phyloP scores from a whole-genome alignment of 2,888 invertebrate species.

The Cephus runcator region DNA sequence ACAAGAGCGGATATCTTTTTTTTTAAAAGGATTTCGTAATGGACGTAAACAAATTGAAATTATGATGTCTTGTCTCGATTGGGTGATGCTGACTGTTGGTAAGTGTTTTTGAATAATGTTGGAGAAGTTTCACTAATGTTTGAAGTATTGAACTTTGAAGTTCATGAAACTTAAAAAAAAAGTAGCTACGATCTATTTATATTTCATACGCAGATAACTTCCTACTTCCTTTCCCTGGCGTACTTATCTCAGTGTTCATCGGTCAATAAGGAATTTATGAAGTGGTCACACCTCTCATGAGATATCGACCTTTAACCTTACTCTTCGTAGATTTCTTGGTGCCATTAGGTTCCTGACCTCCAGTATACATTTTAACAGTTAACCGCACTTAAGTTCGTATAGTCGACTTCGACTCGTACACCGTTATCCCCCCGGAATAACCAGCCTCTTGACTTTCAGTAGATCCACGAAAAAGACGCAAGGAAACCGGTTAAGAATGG shows the following conservation, averaged over 20 bases:
- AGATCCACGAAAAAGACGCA: neutral
- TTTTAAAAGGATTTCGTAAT: neutral
- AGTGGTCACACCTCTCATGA: neutral
- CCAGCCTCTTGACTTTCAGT: neutral
- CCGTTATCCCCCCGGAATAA: neutral
- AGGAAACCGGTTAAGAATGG: neutral
- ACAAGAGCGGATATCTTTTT: neutral
- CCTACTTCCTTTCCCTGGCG: neutral
- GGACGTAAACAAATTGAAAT: neutral
- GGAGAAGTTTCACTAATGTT: too few species aligned
- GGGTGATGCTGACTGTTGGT: neutral
- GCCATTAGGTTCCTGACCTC: neutral
- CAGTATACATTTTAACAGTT: neutral
- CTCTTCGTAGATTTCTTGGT: neutral
- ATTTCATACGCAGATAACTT: neutral
- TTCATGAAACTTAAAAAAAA: too few species aligned
- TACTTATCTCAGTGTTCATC: neutral
- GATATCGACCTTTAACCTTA: neutral
- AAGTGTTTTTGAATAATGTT: too few species aligned
- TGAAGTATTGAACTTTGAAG: neutral
- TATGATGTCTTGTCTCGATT: neutral
- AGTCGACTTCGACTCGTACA: neutral
- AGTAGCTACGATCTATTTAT: too few species aligned
- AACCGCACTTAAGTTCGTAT: neutral
- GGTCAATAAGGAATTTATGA: neutral